Conservation (phyloP, 2,113 vertebrate genomes). For the Miniopterus natalensis region DNA sequence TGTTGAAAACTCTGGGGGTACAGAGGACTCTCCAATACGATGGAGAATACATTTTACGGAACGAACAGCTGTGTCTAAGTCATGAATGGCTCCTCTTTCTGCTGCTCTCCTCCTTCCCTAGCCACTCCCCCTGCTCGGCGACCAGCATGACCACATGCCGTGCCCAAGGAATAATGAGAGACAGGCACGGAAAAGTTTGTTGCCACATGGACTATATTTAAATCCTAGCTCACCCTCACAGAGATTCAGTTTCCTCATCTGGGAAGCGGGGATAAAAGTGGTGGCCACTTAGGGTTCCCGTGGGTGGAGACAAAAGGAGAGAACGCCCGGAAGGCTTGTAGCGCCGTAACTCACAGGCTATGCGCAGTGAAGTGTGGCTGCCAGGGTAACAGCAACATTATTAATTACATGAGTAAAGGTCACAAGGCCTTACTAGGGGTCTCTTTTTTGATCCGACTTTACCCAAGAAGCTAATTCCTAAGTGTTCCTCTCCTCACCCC, state of each 20-base stretch:
- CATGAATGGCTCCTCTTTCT: neutral
- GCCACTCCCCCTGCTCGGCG: neutral
- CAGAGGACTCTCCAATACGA: neutral
- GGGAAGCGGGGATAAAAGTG: neutral
- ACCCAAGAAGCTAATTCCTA: neutral
- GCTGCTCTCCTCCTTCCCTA: neutral
- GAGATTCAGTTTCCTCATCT: neutral
- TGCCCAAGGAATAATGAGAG: neutral
- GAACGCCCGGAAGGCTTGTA: neutral
- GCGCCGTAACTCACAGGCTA: neutral
- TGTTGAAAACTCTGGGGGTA: neutral
- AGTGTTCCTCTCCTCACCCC: neutral
- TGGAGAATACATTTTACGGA: neutral
- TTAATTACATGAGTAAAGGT: neutral
- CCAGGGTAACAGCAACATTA: neutral
- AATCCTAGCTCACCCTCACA: slow-evolving; percentile 9
- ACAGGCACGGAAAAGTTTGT: neutral
- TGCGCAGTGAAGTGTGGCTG: neutral
- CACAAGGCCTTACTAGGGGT: neutral
- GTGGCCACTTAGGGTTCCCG: neutral
- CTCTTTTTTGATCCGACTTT: neutral
- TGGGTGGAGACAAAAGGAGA: neutral
- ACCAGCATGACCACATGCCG: neutral
- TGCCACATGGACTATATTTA: neutral
- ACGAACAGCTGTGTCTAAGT: neutral